A percentile compares a stretch with the other conserved stretches of the same genome.
These are phyloP conservation scores for Dryococelus australis DNA, from an alignment of 2,888 invertebrate genomes.

Conservation along the genomic window DNA sequence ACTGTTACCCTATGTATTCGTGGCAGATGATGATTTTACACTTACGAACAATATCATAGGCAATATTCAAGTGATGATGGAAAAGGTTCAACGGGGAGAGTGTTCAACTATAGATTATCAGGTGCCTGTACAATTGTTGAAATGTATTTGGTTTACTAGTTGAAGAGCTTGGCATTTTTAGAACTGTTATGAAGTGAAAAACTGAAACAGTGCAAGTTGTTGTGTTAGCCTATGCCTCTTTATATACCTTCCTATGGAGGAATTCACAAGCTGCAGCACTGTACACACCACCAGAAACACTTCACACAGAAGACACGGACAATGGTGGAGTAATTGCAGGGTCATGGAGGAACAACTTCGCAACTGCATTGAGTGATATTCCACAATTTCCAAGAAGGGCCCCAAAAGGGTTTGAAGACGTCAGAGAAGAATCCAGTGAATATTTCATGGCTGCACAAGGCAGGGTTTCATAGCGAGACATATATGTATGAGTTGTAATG, in stretches of 20 bases:
- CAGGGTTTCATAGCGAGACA: no score
- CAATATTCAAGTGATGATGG: background rate
- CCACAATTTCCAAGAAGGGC: background rate
- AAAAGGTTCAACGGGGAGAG: background rate
- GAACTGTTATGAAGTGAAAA: background rate
- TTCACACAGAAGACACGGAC: background rate
- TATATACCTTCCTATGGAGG: background rate
- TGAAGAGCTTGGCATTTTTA: background rate
- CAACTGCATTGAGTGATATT: background rate
- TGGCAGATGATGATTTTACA: background rate
- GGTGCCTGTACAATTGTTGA: background rate
- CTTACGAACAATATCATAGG: background rate
- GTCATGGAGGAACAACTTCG: background rate
- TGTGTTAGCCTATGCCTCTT: background rate
- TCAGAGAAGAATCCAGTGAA: background rate
- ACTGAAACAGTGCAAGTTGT: background rate
- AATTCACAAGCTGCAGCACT: background rate
- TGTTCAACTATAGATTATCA: background rate
- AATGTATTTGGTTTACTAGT: background rate
- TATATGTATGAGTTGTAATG: no score
- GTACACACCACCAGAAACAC: background rate
- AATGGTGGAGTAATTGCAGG: background rate
- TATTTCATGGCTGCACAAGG: no score
- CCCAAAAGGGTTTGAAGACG: background rate
- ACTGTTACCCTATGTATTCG: background rate